Evolutionary conservation across 2,797 vertebrate species (phyloP), one percentile per base, ranked within the genome.

Genomic region (Falco concolor): DNA sequence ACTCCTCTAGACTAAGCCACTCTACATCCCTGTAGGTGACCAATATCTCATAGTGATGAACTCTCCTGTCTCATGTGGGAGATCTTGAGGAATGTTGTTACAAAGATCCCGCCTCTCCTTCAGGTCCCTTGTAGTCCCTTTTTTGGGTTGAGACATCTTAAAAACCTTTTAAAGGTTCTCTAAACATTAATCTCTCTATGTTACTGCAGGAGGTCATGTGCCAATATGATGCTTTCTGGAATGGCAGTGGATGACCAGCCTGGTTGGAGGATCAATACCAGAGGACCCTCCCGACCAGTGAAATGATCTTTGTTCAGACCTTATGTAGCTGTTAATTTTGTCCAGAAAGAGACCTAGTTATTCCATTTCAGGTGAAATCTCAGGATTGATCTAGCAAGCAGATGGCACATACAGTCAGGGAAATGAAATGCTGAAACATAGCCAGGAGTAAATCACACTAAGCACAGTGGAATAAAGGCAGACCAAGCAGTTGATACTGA

Each of bases 321-420:
- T 30, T 42, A 3, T 0, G 0, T 21, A 87, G 45, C 4, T n/a
- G 20, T 5, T 74, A 24, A 50, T 74, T 89, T 94, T 49, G 20
- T 74, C 22, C 36, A 50, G 67, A 52, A 24, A 47, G 52, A 76
- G 8, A 54, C 8, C 12, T 42, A 18, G 13, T 61, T 82, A 53
- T 57, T 22, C 44, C 13, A 61, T 34, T 69, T 24, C 38, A 87
- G 19, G 8, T 54, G 34, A 89, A 77, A 87, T 44, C 24, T 80
- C 60, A 80, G 72, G 40, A 34, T 1, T 18, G 1, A 20, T 54
- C 67, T 44, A 36, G 19, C 21, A 79, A 79, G 42, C 28, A 84
- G 50, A 53, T 0, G 1, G n/a, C 2, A 0, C 1, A 0, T 15
- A 25, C 7, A 32, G 23, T 38, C 23, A 69, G n/a, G 54, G 38